Base-by-base conservation (phyloP, 2,113 vertebrate species). In the Pandion haliaetus region DNA sequence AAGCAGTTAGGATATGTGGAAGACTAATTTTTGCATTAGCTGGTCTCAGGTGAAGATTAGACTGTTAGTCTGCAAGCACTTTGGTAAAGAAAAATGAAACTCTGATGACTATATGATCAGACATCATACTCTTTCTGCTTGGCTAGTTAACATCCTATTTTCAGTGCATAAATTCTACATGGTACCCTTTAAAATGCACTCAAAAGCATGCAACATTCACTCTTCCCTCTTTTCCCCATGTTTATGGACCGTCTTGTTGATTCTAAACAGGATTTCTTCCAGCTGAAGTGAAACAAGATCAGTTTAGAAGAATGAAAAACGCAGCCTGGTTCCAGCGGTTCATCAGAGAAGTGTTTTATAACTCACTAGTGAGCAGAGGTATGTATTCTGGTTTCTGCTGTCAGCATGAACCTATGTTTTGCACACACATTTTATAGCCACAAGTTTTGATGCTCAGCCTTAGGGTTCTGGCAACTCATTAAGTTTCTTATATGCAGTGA, bases 91-190 rank as follows among this genome's bases (percentile, higher is more conserved):
- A 97, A 97, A 98, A 96, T 93, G 76, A 95, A 96, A 97, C 67
- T 80, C 87, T 97, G 94, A 97, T 42, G 92, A 58, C 82, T 93
- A 96, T 94, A 52, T 78, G 93, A 96, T 96, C 94, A 97, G 98
- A 97, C 95, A 97, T 93, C 61, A 77, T 86, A 77, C 94, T 97
- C 81, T 95, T 97, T 98, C 97, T 97, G 92, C 97, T 97, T 97
- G 94, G 76, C 50, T 97, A 95, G 94, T 66, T 93, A 97, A 82
- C 92, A 93, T 92, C 34, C 82, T 91, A 92, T 86, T 97, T 98
- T 92, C 90, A 95, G 58, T 71, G 85, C 82, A 91, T 96, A 90
- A 94, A 96, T 96, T 97, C 95, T 96, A 95, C 82, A 83, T 70
- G 59, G 83, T 89, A 92, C 62, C 72, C 90, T 96, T 92, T 93